A percentile compares a stretch with the other conserved stretches of the same genome.
Evolutionary conservation across 1,140 invertebrate species (phyloP).

Genomic region (Glomeris maerens): DNA sequence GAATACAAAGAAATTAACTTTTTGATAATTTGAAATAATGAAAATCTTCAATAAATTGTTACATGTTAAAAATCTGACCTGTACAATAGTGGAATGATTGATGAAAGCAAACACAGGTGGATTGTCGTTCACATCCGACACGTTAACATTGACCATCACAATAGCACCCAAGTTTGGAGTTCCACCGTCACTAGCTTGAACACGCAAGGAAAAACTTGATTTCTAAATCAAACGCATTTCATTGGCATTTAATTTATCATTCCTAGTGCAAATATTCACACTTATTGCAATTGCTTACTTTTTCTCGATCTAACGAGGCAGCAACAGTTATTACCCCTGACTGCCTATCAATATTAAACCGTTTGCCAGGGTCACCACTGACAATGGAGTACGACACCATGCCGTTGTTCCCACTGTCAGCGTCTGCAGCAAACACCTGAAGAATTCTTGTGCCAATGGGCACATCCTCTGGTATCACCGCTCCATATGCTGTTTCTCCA

Average conservation of each 20-base stretch:
- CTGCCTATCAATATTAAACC: constrained; percentile 60
- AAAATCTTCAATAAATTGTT: too few relatives aligned
- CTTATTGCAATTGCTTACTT: too few relatives aligned
- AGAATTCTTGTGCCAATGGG: constrained; percentile 48
- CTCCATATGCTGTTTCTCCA: constrained; percentile 58
- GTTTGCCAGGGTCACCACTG: constrained; percentile 56
- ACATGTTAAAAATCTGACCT: constrained; percentile 15
- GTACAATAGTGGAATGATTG: constrained; percentile 17
- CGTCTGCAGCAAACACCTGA: constrained; percentile 52
- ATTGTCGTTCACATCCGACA: constrained; percentile 81
- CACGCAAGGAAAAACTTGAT: constrained; percentile 55
- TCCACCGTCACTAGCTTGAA: constrained; percentile 65
- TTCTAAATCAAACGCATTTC: constrained; percentile 31
- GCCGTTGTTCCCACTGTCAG: constrained; percentile 65
- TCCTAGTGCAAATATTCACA: too few relatives aligned
- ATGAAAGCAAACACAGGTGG: constrained; percentile 33
- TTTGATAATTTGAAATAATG: too few relatives aligned
- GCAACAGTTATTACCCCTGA: constrained; percentile 64
- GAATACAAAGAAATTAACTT: too few relatives aligned
- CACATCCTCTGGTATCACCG: constrained; percentile 63
- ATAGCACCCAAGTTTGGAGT: constrained; percentile 54
- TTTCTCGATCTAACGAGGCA: constrained; percentile 65
- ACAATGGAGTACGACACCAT: constrained; percentile 61
- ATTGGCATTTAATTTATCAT: not conserved
- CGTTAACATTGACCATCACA: constrained; percentile 61